A percentile compares a stretch with the other conserved stretches of the same genome.
Evolutionary conservation across 2,888 invertebrate genomes (phyloP).

Genomic region (Alviniconcha strummeri): DNA sequence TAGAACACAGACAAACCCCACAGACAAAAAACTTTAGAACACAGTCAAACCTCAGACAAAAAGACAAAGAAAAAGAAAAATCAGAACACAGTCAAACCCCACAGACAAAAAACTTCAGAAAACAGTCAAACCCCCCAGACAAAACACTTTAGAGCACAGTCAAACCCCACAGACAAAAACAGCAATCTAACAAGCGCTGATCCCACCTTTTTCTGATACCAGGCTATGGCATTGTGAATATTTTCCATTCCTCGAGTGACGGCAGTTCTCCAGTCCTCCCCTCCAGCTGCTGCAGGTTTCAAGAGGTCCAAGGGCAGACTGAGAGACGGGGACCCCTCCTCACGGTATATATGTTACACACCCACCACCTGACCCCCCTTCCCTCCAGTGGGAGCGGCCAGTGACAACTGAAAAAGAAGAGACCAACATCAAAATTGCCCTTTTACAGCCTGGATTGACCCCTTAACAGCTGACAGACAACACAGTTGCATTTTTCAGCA

Average conservation of each 20-base stretch:
- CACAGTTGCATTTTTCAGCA: too few species aligned
- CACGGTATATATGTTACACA: neutral
- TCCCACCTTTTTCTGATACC: slow-evolving; percentile 63
- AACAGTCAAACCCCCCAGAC: too few species aligned
- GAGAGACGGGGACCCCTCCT: too few species aligned
- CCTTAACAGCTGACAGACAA: too few species aligned
- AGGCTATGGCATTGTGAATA: slow-evolving; percentile 66
- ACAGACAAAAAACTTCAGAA: too few species aligned
- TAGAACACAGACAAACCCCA: too few species aligned
- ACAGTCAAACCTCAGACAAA: neutral
- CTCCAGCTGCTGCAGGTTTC: too few species aligned
- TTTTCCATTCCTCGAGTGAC: slow-evolving; percentile 62
- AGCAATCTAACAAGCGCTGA: too few species aligned
- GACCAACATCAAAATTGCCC: neutral
- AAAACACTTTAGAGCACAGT: too few species aligned
- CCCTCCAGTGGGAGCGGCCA: slow-evolving; percentile 10
- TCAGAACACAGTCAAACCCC: neutral
- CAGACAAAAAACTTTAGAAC: too few species aligned
- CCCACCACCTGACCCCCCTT: slow-evolving; percentile 8
- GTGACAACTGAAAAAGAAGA: neutral
- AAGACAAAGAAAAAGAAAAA: neutral
- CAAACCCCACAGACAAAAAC: neutral
- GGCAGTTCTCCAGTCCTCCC: neutral
- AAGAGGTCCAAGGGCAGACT: too few species aligned
- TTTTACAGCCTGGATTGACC: too few species aligned